A percentile compares a stretch with the other conserved stretches of the same genome.
Conservation (phyloP, 2,888 invertebrate species). For the Euphydryas editha region DNA sequence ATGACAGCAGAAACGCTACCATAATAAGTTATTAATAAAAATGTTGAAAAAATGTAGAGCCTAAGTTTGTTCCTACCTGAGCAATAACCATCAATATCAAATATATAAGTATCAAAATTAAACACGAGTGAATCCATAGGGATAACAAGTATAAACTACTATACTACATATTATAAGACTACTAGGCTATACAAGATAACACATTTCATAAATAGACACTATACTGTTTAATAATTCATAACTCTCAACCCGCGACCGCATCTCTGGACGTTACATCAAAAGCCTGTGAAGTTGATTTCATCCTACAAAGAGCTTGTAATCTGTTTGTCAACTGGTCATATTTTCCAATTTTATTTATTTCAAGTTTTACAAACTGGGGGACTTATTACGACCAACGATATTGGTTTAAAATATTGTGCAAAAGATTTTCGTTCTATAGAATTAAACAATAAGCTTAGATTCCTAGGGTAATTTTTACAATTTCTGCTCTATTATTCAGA, state of each 20-base stretch:
- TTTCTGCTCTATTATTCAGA: too few species aligned
- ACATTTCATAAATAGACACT: not conserved
- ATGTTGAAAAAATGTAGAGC: too few species aligned
- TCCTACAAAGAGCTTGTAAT: conserved; percentile 24
- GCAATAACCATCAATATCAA: too few species aligned
- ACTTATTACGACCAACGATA: not conserved
- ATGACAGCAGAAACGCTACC: too few species aligned
- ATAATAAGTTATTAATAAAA: too few species aligned
- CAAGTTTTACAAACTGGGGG: not conserved
- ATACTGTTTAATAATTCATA: conserved; percentile 2
- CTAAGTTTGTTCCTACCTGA: too few species aligned
- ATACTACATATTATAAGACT: not conserved
- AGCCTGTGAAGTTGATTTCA: conserved; percentile 20
- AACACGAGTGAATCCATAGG: too few species aligned
- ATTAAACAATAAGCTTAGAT: too few species aligned
- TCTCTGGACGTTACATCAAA: conserved; percentile 20
- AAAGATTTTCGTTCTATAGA: not conserved
- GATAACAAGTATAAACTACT: too few species aligned
- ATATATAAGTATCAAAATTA: too few species aligned
- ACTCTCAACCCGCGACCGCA: conserved; percentile 11
- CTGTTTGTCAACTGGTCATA: conserved; percentile 18
- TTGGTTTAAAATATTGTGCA: not conserved
- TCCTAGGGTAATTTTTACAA: too few species aligned
- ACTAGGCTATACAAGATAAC: not conserved
- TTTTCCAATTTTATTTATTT: conserved; percentile 17